phyloP scores from a whole-genome alignment of 37 sponge, comb jelly and placozoan species.

The Oscarella lobularis region DNA sequence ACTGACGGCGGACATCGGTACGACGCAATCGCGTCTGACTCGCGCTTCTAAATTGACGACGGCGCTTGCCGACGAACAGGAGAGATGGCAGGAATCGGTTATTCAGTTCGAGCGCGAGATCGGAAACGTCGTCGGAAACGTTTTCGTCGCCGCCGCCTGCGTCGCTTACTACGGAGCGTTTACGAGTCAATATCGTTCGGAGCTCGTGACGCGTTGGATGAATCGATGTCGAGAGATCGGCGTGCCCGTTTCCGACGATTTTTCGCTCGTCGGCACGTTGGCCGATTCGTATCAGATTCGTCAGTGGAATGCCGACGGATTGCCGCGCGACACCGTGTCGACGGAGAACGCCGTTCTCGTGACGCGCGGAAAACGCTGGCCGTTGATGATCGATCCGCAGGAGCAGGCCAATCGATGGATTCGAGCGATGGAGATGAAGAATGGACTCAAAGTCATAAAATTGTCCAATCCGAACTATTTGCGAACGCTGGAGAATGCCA shows the following conservation, averaged over 20 bases:
- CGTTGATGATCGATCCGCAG: slow-evolving; percentile 99
- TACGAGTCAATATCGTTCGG: slow-evolving; percentile 74
- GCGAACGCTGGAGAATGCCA: slow-evolving; percentile 95
- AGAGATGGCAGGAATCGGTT: slow-evolving; percentile 88
- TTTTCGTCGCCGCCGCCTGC: slow-evolving; percentile 95
- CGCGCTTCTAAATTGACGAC: slow-evolving; percentile 86
- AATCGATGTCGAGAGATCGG: slow-evolving; percentile 65
- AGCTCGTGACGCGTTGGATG: slow-evolving; percentile 75
- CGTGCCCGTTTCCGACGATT: slow-evolving; percentile 85
- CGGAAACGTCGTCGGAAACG: slow-evolving; percentile 95
- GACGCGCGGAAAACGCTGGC: slow-evolving; percentile 90
- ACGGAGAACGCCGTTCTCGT: slow-evolving; percentile 97
- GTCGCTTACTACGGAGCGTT: slow-evolving; percentile 99
- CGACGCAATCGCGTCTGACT: slow-evolving; percentile 73
- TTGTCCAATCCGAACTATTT: slow-evolving; percentile 93
- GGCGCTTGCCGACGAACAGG: slow-evolving; percentile 92
- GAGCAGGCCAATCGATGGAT: slow-evolving; percentile 98
- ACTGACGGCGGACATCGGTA: slow-evolving; percentile 66
- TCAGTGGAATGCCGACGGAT: slow-evolving; percentile 89
- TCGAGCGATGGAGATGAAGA: slow-evolving; percentile 70
- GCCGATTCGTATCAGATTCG: slow-evolving; percentile 92
- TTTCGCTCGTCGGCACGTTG: slow-evolving; percentile 40
- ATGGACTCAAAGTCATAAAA: slow-evolving; percentile 94
- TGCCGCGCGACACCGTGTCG: slow-evolving; percentile 89
- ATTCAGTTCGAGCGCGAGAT: slow-evolving; percentile 75